Conservation (phyloP, 2,797 vertebrate species). For the Coilia nasus region DNA sequence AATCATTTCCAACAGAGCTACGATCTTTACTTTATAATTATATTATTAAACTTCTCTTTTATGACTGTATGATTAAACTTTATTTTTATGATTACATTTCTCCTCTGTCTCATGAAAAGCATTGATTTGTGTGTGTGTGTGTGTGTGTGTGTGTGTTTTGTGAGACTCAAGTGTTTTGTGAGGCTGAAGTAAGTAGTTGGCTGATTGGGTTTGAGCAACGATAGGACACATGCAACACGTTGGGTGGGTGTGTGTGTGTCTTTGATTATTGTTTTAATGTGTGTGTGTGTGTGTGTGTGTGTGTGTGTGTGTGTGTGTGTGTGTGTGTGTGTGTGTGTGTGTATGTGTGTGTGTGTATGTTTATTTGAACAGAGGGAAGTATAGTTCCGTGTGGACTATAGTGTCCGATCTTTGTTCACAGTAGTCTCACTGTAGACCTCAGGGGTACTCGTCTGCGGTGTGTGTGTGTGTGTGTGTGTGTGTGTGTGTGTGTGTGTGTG, state of each 20-base stretch:
- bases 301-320: too few species aligned
- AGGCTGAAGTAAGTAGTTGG: background rate
- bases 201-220: background rate
- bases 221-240: background rate
- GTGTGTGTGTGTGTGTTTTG: background rate
- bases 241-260: background rate
- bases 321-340: background rate
- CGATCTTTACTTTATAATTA: background rate
- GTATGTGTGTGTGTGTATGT: constrained; percentile 2
- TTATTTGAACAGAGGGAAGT: background rate
- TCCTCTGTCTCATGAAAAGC: background rate
- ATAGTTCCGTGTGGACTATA: too few species aligned
- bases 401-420: too few species aligned
- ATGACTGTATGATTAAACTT: background rate
- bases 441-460: background rate
- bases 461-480: background rate
- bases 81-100: background rate
- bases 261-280: too few species aligned
- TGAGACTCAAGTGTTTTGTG: background rate
- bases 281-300: too few species aligned
- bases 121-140: background rate
- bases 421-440: too few species aligned
- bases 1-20: background rate
- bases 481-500: background rate
- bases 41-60: background rate